Conservation (phyloP, 2,797 vertebrate genomes). For the Zenarchopterus dispar region DNA sequence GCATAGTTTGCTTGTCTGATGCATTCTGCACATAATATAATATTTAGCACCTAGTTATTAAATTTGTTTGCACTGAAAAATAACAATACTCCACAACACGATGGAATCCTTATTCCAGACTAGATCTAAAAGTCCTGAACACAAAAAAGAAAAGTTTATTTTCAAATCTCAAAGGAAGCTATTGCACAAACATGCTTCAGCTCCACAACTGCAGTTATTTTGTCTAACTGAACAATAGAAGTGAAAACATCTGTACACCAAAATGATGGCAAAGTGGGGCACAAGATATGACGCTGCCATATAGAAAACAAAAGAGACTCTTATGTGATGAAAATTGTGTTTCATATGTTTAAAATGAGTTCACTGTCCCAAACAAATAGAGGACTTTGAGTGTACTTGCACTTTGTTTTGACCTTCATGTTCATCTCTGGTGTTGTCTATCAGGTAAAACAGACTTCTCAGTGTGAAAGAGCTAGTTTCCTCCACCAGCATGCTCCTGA, state of each 20-base stretch:
- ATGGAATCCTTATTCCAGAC: no score
- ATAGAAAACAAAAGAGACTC: background rate
- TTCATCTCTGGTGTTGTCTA: conserved; percentile 16
- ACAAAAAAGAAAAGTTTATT: no score
- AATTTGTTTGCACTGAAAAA: no score
- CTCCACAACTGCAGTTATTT: background rate
- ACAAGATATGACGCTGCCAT: background rate
- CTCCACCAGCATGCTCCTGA: conserved; percentile 94
- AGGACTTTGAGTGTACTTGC: background rate
- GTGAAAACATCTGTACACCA: background rate
- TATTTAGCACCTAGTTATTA: no score
- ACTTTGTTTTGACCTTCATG: conserved; percentile 10
- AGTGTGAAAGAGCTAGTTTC: conserved; percentile 98
- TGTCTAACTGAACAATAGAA: background rate
- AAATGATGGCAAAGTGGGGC: background rate
- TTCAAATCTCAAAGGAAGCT: no score
- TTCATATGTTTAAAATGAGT: no score
- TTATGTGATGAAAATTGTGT: no score
- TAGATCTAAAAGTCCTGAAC: no score
- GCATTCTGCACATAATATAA: no score
- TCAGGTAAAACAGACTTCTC: conserved; percentile 71
- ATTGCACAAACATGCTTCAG: conserved; percentile 5
- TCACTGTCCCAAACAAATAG: no score
- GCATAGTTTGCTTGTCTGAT: no score
- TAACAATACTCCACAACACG: no score